Evolutionary conservation across 64 coral and sea anemone species (phyloP), one percentile per base, ranked within the genome.

Genomic region (Montipora foliosa): DNA sequence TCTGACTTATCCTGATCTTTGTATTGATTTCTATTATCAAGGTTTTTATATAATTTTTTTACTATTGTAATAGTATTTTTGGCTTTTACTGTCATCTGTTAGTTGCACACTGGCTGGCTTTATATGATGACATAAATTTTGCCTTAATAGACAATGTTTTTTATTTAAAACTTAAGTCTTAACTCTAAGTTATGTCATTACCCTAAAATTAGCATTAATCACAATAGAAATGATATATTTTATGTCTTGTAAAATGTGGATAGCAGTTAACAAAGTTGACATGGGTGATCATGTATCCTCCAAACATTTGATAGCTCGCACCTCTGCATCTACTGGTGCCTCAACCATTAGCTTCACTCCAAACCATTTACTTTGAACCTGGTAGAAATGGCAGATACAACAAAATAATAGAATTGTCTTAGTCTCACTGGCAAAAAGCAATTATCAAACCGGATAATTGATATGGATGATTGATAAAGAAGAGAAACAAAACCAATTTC

Each of bases 291-390:
- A 91, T 70, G 93, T 87, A 25, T 93, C 92, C 64, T 97, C 89
- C 45, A 94, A 61, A 84, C 92, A 97, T 69, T 97, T 94, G 70
- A 94, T 79, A 25, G 92, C 95, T 88, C 92, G 71, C 6, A 94
- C 92, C 49, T 97, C 95, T 3, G 90, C 75, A 0, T 92, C 80
- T 69, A 97, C 94, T 76, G 76, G 92, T 10, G 89, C 89, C 74
- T 97, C 95, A 1, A 97, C 95, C 83, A 94, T 88, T 50, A 97
- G 91, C 60, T 94, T 97, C 4, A 97, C 89, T 70, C 95, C 95
- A 97, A 97, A 97, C 95, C 95, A 97, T 89, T 97, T 97, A 75
- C 95, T 97, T 73, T 97, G 95, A 64, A 97, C 95, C 95, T 97
- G 58, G 53, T 77, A 86, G 11, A 5, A 45, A 60, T 13, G 79